Conservation (phyloP, 2,888 invertebrate species). For the Stenotaenia linearis region DNA sequence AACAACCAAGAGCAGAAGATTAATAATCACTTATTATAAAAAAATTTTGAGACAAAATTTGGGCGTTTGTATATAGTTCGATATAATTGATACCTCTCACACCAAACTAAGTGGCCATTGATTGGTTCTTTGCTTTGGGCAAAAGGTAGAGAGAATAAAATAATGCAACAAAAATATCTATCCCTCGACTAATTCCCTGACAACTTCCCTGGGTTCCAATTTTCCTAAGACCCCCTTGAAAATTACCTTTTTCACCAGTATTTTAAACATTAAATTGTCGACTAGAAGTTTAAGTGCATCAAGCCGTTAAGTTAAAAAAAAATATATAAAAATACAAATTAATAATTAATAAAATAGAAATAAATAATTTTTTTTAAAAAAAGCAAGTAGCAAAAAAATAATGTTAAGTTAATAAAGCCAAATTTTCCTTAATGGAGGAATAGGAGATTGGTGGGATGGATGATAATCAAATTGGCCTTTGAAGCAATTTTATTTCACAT, state of each 20-base stretch:
- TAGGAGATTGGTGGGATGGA: background rate
- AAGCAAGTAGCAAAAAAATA: background rate
- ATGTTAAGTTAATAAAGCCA: background rate
- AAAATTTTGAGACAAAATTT: background rate
- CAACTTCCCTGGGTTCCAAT: background rate
- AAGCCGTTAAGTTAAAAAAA: background rate
- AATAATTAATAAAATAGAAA: background rate
- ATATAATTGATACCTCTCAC: background rate
- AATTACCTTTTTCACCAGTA: background rate
- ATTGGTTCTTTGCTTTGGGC: background rate
- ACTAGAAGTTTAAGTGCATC: background rate
- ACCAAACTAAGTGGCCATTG: background rate
- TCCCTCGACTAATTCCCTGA: background rate
- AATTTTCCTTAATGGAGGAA: background rate
- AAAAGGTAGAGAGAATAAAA: background rate
- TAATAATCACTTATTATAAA: background rate
- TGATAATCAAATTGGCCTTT: background rate
- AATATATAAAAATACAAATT: background rate
- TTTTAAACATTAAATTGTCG: background rate
- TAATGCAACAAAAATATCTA: background rate
- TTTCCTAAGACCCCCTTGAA: background rate
- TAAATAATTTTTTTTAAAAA: background rate
- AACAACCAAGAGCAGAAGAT: constrained; percentile 30
- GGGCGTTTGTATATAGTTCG: background rate
- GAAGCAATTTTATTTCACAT: background rate